Percentiles rank a stretch among this genome's conserved stretches.
These are phyloP conservation scores for Dasyprocta punctata DNA, from an alignment of 2,113 vertebrate genomes.

Conservation along the genomic window DNA sequence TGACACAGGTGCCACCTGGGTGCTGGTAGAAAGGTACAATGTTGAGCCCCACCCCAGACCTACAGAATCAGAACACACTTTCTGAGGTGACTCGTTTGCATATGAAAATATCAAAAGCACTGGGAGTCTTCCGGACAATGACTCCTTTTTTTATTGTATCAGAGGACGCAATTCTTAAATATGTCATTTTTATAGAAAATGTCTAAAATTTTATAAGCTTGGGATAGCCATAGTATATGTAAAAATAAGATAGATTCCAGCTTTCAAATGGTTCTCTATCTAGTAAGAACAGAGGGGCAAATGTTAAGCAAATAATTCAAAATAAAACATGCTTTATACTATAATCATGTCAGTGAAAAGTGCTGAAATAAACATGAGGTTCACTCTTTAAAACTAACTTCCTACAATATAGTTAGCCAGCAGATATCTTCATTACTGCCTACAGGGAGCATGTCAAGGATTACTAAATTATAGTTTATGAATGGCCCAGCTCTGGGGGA, in stretches of 20 bases:
- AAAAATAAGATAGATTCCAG: neutral
- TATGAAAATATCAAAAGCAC: neutral
- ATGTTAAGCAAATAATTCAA: neutral
- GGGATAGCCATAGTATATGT: neutral
- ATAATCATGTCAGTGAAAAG: neutral
- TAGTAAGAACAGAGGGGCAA: neutral
- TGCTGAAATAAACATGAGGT: neutral
- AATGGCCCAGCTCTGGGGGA: neutral
- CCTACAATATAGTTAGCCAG: neutral
- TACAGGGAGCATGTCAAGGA: neutral
- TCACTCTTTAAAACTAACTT: neutral
- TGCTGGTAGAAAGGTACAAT: neutral
- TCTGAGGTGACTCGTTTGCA: neutral
- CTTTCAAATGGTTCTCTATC: neutral
- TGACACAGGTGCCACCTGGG: neutral
- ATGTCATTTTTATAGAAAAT: slow-evolving; percentile 8
- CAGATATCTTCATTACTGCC: neutral
- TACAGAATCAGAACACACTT: neutral
- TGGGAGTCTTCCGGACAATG: neutral
- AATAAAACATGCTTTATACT: neutral
- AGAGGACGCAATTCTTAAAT: neutral
- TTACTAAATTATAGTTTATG: neutral
- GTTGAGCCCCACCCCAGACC: neutral
- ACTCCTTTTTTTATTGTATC: neutral
- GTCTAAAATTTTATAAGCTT: neutral